These are phyloP conservation scores for Rhagonycha lutea DNA, from an alignment of 2,888 invertebrate genomes.

Conservation along the genomic window DNA sequence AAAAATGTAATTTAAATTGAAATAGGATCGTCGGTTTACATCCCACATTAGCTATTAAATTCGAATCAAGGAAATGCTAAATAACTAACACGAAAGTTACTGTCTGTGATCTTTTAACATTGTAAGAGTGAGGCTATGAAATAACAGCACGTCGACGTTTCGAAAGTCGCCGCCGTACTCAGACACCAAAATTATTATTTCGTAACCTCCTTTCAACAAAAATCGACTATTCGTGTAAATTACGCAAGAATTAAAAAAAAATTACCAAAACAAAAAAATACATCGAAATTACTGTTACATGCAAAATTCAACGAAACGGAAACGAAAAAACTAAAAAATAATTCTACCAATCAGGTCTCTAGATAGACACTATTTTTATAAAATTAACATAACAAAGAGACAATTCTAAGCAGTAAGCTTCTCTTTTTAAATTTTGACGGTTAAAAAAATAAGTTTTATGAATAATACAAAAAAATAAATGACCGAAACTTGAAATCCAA, in stretches of 20 bases:
- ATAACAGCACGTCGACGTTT: no score
- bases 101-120: not conserved
- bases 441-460: conserved; percentile 4
- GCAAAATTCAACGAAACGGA: conserved; percentile 28
- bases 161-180: not conserved
- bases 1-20: not conserved
- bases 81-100: not conserved
- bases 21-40: not conserved
- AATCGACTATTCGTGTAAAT: not conserved
- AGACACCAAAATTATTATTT: not conserved
- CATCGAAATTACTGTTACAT: conserved; percentile 27
- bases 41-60: not conserved
- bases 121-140: not conserved
- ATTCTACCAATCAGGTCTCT: conserved; percentile 31
- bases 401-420: conserved; percentile 52
- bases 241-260: not conserved
- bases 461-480: not conserved
- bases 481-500: conserved; percentile 1
- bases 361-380: conserved; percentile 28
- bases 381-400: conserved; percentile 35
- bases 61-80: no score
- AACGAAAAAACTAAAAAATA: conserved; percentile 25
- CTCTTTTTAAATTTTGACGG: conserved; percentile 22
- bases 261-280: conserved; percentile 12
- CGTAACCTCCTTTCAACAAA: not conserved